Conservation (phyloP, 2,797 vertebrate species). For the Chaetophractus vellerosus region DNA sequence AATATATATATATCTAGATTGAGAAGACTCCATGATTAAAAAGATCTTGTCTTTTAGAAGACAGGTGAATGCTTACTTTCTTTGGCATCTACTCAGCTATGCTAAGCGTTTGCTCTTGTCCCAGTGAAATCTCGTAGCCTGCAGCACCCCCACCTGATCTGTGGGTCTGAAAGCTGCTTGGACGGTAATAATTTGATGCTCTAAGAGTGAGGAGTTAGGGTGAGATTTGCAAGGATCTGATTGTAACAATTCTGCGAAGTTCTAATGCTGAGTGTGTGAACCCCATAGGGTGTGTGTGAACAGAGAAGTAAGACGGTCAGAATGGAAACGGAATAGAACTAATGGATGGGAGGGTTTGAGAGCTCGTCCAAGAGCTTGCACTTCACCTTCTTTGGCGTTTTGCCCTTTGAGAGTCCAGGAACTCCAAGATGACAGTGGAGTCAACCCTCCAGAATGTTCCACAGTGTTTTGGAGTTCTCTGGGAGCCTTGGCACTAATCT, state of each 20-base stretch:
- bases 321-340: neutral
- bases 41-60: neutral
- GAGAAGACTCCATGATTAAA: neutral
- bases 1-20: no score
- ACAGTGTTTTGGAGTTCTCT: neutral
- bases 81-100: neutral
- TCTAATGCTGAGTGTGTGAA: neutral
- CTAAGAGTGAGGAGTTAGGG: neutral
- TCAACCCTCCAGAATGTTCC: constrained; percentile 26
- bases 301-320: neutral
- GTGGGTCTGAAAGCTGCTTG: neutral
- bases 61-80: accelerated
- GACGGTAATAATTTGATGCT: neutral
- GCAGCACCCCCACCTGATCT: neutral
- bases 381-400: neutral
- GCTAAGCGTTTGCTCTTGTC: neutral
- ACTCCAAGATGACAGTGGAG: neutral
- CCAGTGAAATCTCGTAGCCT: accelerated
- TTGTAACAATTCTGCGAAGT: neutral
- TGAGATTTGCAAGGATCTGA: neutral
- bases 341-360: accelerated
- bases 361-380: neutral
- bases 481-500: neutral
- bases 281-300: neutral
- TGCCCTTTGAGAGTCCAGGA: neutral